Percentiles rank a stretch among this genome's conserved stretches.
Conservation (phyloP, 2,113 vertebrate species). For the Notothenia rossii region DNA sequence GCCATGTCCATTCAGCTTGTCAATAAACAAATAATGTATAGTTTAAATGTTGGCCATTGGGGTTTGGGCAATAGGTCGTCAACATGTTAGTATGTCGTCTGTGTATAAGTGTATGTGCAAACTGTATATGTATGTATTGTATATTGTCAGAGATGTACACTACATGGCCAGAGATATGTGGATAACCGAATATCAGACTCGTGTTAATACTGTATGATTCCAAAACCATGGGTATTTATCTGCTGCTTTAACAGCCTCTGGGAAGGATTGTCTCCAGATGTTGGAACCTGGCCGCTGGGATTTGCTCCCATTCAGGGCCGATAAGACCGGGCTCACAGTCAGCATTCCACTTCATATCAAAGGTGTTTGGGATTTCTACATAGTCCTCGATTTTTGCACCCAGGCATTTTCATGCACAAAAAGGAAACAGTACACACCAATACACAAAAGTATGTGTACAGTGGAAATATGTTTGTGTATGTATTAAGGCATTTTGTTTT, state of each 20-base stretch:
- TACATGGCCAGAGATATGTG: neutral
- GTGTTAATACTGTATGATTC: neutral
- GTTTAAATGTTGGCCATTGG: no score
- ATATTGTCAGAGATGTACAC: neutral
- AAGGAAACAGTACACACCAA: neutral
- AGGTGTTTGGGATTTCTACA: neutral
- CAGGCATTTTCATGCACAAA: neutral
- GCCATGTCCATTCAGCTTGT: no score
- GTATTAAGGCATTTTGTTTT: neutral
- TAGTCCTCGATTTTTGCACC: neutral
- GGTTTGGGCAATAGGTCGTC: no score
- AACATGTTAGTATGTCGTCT: no score
- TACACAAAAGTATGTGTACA: neutral
- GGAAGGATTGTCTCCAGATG: neutral
- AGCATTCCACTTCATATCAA: neutral
- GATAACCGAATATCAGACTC: neutral
- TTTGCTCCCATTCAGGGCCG: neutral
- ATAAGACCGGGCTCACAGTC: neutral
- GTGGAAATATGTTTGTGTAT: no score
- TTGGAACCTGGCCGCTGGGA: neutral
- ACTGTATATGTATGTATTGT: no score
- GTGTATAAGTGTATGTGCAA: no score
- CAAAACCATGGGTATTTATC: conserved; percentile 14
- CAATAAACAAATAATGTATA: no score
- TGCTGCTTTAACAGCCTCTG: neutral